Base-by-base conservation (phyloP, 2,113 vertebrate genomes). In the Poecile atricapillus region DNA sequence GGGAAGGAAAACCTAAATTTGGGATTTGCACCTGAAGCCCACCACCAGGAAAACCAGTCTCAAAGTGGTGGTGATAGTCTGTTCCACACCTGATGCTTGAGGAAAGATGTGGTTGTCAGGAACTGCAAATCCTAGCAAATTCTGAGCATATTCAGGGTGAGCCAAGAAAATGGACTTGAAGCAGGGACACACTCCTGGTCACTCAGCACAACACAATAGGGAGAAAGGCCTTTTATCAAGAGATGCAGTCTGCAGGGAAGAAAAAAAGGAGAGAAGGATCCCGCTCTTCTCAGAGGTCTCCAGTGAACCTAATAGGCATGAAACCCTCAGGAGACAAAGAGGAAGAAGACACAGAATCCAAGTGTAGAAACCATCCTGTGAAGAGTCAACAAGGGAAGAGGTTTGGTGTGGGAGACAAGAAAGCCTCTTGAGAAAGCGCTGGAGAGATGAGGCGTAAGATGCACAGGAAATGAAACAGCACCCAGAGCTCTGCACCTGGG, bases 391-490 rank as follows among this genome's bases (percentile, higher is more conserved):
- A 69, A 43, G 27, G 75, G 50, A 93, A 53, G 58, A 79, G 78
- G 53, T 59, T 93, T 84, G 58, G 52, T 88, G 67, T 63, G 53
- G 67, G 63, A 95, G 49, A 83, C 44, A 50, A 53, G 60, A 75
- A 87, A 63, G 30, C 10, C 39, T 92, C 87, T 87, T 81, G 76
- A 91, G 90, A 91, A 93, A 95, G 78, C 6, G 0, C 35, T 71
- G 0, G 0, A 92, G 82, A 85, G 67, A 76, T 71, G 33, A 90
- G 44, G 58, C 0, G 0, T 28, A 33, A 83, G 83, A 50, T 35
- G 37, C 31, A 52, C 62, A 88, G 67, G 79, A 94, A 92, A 90
- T 65, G 75, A 56, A 86, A 52, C 8, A 85, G 70, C 67, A 71
- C 47, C 39, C 2, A 0, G 47, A 83, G 74, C 60, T 81, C 49